Base-by-base conservation (phyloP, 1,140 invertebrate genomes). In the Ceratina australensis region DNA sequence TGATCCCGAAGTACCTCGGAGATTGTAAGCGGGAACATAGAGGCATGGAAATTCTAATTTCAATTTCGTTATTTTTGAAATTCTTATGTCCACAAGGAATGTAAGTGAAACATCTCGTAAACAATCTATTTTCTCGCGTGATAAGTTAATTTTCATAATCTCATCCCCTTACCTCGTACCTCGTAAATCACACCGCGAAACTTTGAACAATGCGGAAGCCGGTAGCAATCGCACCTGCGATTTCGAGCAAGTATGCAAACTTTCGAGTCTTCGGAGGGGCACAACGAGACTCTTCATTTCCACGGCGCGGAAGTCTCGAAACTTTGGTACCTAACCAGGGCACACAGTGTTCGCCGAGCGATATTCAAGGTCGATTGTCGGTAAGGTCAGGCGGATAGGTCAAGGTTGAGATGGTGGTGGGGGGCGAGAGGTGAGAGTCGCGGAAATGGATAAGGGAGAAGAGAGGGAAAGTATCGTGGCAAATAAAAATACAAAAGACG, bases 281-380 rank as follows among this genome's bases (percentile, higher is more conserved):
- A 85, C 79, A 85, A 84, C 78, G 47, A 73, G 81, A 75, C 78
- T 83, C 83, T 84, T 81, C 82, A 73, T 83, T 85, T 85, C 73
- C 56, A 76, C 78, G 20, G 28, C 61, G 63, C 61, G 67, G 68
- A 79, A 84, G 76, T 85, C 83, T 82, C 56, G 72, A 71, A 84
- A 85, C 72, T 85, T 85, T 57, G 80, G 72, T 82, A 84, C 84
- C 83, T 75, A 78, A 72, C 77, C 82, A 64, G 42, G 60, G 72
- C 22, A 66, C 13, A 60, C 54, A 24, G 72, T 82, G 72, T 82
- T 85, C 67, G 64, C 50, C 22, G 59, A n/a, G 47, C 63, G 76
- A 81, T 85, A 79, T 82, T 85, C 83, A 85, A 85, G 83, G 83
- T 84, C 80, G 80, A 64, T 79, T 26, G 56, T 5, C 54, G 54